A percentile compares a stretch with the other conserved stretches of the same genome.
Conservation (phyloP, 2,797 vertebrate genomes). For the Antennarius maculatus region DNA sequence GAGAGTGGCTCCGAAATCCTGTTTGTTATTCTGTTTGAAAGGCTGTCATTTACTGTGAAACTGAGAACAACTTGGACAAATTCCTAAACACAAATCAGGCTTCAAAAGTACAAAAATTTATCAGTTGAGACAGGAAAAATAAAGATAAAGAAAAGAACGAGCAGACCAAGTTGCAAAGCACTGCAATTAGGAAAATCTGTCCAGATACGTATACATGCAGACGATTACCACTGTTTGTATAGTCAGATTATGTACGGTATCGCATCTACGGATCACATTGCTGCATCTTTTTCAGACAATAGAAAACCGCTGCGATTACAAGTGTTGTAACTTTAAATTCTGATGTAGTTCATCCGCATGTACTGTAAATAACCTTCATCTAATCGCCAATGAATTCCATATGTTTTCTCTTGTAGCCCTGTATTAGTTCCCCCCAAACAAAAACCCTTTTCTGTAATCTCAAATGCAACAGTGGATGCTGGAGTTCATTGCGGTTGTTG, state of each 20-base stretch:
- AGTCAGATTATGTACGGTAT: constrained; percentile 17
- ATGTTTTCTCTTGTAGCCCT: background rate
- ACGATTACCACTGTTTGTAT: constrained; percentile 34
- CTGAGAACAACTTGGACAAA: constrained; percentile 27
- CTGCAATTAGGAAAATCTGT: constrained; percentile 3
- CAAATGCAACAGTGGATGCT: background rate
- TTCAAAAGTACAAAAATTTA: background rate
- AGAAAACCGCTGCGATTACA: constrained; percentile 8
- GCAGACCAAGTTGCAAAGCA: background rate
- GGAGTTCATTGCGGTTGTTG: background rate
- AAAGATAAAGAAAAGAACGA: constrained; percentile 11
- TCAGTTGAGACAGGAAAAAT: constrained; percentile 28
- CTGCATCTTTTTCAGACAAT: constrained; percentile 16
- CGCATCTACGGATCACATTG: constrained; percentile 21
- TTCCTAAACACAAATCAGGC: constrained; percentile 13
- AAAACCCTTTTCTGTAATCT: background rate
- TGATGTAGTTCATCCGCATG: background rate
- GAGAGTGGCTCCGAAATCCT: background rate
- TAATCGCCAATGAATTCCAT: background rate
- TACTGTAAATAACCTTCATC: background rate
- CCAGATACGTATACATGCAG: background rate
- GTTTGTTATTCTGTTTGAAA: constrained; percentile 24
- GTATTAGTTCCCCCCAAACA: background rate
- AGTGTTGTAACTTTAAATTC: background rate
- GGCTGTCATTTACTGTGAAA: constrained; percentile 18